Evolutionary conservation across 1,140 invertebrate species (phyloP).

Genomic region (Drosophila ercepeae): DNA sequence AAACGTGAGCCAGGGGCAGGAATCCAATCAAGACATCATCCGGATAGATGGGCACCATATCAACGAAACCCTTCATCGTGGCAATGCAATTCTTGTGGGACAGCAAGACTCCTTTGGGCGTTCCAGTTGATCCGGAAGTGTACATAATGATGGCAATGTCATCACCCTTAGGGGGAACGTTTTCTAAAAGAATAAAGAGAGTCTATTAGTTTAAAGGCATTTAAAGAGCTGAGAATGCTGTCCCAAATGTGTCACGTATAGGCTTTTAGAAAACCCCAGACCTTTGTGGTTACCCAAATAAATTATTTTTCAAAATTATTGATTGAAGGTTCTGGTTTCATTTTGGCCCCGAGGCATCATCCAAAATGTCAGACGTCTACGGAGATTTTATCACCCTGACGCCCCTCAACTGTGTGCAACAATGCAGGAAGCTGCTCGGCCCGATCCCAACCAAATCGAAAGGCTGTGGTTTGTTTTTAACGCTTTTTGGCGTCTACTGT

Average conservation of each 20-base stretch:
- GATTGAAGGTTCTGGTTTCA: background rate
- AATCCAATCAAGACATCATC: constrained; percentile 97
- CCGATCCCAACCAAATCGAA: background rate
- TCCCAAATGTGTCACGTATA: background rate
- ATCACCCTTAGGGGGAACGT: constrained; percentile 86
- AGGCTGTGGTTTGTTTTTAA: constrained; percentile 10
- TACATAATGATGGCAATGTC: constrained; percentile 98
- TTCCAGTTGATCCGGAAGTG: constrained; percentile 96
- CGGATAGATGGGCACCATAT: constrained; percentile 88
- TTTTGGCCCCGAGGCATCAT: constrained; percentile 5
- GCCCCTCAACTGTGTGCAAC: constrained; percentile 28
- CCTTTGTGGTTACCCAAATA: background rate
- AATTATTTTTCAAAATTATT: constrained; percentile 25
- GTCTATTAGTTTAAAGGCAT: background rate
- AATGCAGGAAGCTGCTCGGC: constrained; percentile 19
- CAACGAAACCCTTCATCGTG: constrained; percentile 94
- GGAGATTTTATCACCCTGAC: constrained; percentile 43
- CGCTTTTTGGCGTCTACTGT: constrained; percentile 33
- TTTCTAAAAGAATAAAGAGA: constrained; percentile 77
- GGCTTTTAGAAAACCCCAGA: background rate
- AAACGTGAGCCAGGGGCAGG: constrained; percentile 98
- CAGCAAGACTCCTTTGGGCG: constrained; percentile 94
- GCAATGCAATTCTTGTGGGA: constrained; percentile 96
- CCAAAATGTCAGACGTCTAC: constrained; percentile 5
- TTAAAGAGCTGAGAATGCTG: constrained; percentile 1